Percentiles rank a stretch among this genome's conserved stretches.
These are phyloP conservation scores for Probosciger aterrimus DNA, from an alignment of 2,113 vertebrate species.

Conservation along the genomic window DNA sequence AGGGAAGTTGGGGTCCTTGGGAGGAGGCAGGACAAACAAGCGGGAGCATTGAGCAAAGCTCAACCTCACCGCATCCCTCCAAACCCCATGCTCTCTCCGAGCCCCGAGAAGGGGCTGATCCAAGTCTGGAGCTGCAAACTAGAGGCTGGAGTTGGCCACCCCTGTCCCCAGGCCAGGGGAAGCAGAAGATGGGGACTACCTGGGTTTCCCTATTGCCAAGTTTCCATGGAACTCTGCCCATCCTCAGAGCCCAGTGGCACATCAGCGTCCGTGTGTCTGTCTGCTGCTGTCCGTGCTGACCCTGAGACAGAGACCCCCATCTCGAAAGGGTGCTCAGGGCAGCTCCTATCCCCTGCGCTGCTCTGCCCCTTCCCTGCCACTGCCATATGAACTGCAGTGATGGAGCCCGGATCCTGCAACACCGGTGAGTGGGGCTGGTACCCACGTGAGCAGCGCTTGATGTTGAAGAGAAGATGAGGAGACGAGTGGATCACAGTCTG, in stretches of 20 bases:
- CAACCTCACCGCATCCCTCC: fast-evolving
- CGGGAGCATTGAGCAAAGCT: neutral
- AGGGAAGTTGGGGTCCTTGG: neutral
- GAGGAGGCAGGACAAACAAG: neutral
- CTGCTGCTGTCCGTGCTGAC: neutral
- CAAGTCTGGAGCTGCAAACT: neutral
- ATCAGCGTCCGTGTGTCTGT: fast-evolving
- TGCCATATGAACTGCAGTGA: fast-evolving
- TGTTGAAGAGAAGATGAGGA: neutral
- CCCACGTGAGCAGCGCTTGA: neutral
- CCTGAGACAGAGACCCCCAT: neutral
- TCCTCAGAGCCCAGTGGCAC: fast-evolving
- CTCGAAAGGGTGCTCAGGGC: neutral
- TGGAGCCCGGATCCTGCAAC: neutral
- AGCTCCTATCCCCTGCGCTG: neutral
- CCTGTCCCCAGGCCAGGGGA: neutral
- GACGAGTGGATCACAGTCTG: neutral
- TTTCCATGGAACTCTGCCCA: fast-evolving
- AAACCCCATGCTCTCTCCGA: fast-evolving
- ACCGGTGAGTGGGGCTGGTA: neutral
- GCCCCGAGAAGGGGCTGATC: neutral
- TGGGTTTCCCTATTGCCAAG: fast-evolving
- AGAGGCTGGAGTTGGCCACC: fast-evolving
- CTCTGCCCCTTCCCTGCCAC: neutral
- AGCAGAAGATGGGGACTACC: neutral